A percentile compares a stretch with the other conserved stretches of the same genome.
Evolutionary conservation across 2,113 vertebrate genomes (phyloP).

Genomic region (Eolophus roseicapilla): DNA sequence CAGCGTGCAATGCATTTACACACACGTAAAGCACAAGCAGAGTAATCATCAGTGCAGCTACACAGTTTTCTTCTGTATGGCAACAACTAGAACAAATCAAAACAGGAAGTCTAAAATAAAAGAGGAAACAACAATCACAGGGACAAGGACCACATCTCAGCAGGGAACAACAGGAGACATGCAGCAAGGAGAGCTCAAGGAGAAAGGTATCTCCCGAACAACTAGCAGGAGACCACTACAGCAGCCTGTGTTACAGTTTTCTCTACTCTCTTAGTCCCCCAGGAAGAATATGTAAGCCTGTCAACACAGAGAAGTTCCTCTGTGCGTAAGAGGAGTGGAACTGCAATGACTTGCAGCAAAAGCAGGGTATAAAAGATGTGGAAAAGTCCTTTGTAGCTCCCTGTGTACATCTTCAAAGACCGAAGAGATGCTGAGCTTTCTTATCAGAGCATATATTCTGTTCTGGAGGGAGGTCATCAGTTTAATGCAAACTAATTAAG

Average conservation of each 20-base stretch:
- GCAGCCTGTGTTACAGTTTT: not conserved
- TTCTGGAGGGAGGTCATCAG: not conserved
- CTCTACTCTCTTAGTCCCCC: too few relatives aligned
- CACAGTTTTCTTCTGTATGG: not conserved
- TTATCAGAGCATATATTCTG: not conserved
- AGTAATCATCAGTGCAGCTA: too few relatives aligned
- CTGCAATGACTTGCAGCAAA: not conserved
- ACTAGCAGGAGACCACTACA: not conserved
- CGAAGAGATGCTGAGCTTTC: not conserved
- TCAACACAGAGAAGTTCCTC: not conserved
- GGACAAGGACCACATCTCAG: not conserved
- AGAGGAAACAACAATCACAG: not conserved
- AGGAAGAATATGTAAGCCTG: not conserved
- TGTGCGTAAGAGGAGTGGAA: not conserved
- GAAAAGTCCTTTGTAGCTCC: not conserved
- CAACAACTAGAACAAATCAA: not conserved
- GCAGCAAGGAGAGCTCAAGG: not conserved
- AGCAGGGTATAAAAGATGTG: not conserved
- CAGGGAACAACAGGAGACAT: not conserved
- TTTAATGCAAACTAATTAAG: not conserved
- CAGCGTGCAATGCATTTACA: too few relatives aligned
- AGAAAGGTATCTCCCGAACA: not conserved
- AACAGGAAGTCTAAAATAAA: not conserved
- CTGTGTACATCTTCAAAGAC: not conserved
- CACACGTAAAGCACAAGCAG: not conserved